Conservation (phyloP, 2,113 vertebrate species). For the Colossoma macropomum region DNA sequence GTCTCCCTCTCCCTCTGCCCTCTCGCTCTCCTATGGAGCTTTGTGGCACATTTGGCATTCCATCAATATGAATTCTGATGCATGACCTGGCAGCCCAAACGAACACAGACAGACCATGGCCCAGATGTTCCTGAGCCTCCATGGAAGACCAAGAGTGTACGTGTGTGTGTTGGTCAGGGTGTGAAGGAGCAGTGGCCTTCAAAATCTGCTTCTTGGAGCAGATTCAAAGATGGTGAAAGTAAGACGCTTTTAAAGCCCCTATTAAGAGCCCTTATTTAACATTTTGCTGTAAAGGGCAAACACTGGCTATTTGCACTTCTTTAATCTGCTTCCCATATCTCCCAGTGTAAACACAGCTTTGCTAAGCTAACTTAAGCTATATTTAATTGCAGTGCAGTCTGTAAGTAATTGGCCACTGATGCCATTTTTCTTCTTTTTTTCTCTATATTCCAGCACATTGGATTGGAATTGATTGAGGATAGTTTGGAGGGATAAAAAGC, state of each 20-base stretch:
- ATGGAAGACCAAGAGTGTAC: neutral
- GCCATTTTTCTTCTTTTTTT: too few relatives aligned
- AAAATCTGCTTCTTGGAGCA: slow-evolving; percentile 2
- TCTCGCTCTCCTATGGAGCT: slow-evolving; percentile 18
- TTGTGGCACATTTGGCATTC: slow-evolving; percentile 47
- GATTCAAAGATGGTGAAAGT: neutral
- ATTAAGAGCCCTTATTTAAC: neutral
- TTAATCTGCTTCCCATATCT: neutral
- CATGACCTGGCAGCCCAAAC: slow-evolving; percentile 28
- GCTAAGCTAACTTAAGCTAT: neutral
- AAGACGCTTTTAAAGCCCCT: neutral
- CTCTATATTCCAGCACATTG: too few relatives aligned
- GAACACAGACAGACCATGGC: slow-evolving; percentile 17
- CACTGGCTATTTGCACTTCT: neutral
- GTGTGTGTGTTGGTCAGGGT: neutral
- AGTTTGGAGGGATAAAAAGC: too few relatives aligned
- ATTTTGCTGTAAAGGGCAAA: neutral
- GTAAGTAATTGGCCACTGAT: too few relatives aligned
- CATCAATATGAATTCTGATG: slow-evolving; percentile 31
- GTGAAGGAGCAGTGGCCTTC: neutral
- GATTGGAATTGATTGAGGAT: too few relatives aligned
- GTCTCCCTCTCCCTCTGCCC: neutral
- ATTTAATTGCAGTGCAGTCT: too few relatives aligned
- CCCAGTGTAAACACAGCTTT: neutral
- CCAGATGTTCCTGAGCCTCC: slow-evolving; percentile 10